Evolutionary conservation across 23 tunicate genomes (phyloP).

Genomic region (Trididemnum nubilum): DNA sequence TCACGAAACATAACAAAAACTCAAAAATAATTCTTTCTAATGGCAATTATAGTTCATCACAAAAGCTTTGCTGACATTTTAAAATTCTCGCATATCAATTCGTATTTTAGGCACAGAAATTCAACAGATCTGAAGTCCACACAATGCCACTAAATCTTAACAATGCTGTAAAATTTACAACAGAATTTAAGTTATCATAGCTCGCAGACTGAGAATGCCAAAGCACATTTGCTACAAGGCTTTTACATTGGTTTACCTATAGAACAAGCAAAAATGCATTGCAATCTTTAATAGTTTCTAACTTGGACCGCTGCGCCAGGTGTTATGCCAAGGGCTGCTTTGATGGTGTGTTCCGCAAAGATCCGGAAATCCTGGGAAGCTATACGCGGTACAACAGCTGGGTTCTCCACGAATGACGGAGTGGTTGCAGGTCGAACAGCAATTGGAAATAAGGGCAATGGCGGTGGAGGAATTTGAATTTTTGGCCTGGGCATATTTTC

Average conservation of each 20-base stretch:
- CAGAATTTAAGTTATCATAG: neutral
- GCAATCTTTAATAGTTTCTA: conserved; percentile 13
- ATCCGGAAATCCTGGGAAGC: neutral
- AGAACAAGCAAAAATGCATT: neutral
- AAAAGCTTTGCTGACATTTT: too few species aligned
- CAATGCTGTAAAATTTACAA: too few species aligned
- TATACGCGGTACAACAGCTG: neutral
- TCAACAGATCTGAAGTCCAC: too few species aligned
- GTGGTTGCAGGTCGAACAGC: neutral
- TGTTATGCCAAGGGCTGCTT: conserved; percentile 21
- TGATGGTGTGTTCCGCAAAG: conserved; percentile 26
- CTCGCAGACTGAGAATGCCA: neutral
- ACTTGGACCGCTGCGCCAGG: neutral
- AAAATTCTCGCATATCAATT: too few species aligned
- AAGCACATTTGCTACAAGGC: neutral
- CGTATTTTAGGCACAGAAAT: too few species aligned
- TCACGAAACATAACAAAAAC: too few species aligned
- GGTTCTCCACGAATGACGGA: neutral
- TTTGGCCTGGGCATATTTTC: neutral
- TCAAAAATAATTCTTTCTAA: too few species aligned
- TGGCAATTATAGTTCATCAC: too few species aligned
- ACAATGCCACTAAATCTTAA: too few species aligned
- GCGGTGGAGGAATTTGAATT: conserved; percentile 24
- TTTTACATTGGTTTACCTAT: neutral
- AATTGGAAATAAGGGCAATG: neutral